Percentiles rank a stretch among this genome's conserved stretches.
These are phyloP conservation scores for Timema podura DNA, from an alignment of 2,888 invertebrate genomes.

Conservation along the genomic window DNA sequence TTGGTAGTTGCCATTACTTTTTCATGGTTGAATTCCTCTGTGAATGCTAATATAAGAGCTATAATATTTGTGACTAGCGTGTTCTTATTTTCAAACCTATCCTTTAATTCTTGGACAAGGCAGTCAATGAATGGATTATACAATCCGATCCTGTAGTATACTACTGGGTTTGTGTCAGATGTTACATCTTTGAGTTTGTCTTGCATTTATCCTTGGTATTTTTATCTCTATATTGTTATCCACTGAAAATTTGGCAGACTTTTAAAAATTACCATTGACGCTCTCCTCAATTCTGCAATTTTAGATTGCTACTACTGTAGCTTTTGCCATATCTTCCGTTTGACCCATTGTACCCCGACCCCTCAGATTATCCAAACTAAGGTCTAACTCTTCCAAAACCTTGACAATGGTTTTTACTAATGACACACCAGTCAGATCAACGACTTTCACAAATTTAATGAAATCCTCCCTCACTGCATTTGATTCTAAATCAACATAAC, in stretches of 20 bases:
- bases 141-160: slow-evolving; percentile 7
- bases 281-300: background rate
- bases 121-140: slow-evolving; percentile 3
- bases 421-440: background rate
- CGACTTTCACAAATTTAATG: background rate
- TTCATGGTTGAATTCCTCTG: background rate
- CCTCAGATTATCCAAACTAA: slow-evolving; percentile 2
- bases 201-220: slow-evolving; percentile 9
- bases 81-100: background rate
- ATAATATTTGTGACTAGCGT: background rate
- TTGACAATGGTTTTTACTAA: background rate
- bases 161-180: slow-evolving; percentile 10
- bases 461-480: background rate
- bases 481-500: slow-evolving; percentile 6
- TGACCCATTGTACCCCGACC: slow-evolving; percentile 1
- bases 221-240: background rate
- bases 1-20: slow-evolving; percentile 8
- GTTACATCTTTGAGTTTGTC: background rate
- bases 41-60: background rate
- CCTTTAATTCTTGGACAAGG: slow-evolving; percentile 11
- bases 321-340: background rate
- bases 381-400: background rate
- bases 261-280: background rate
- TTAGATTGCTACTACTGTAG: background rate
- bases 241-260: background rate